These are phyloP conservation scores for Platycheirus albimanus DNA, from an alignment of 2,888 invertebrate genomes.

Conservation along the genomic window DNA sequence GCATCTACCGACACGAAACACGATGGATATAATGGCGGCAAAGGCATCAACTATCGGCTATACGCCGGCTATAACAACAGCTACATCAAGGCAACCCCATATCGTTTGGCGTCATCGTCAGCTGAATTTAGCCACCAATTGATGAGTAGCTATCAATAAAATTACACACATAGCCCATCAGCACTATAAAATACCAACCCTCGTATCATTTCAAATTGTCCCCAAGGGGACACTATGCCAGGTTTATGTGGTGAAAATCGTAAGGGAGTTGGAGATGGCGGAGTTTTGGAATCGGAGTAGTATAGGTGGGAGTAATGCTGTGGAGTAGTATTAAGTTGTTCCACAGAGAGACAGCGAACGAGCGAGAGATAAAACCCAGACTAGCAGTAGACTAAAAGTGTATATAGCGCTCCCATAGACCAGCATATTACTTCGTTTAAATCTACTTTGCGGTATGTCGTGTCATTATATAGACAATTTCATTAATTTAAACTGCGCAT, in stretches of 20 bases:
- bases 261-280: too few relatives aligned
- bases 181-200: constrained; percentile 63
- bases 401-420: constrained; percentile 57
- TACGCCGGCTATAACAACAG: too few relatives aligned
- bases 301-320: constrained; percentile 33
- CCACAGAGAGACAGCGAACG: too few relatives aligned
- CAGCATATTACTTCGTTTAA: constrained; percentile 73
- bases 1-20: constrained; percentile 5
- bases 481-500: constrained; percentile 72
- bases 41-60: background rate
- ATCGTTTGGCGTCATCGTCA: constrained; percentile 60
- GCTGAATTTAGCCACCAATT: constrained; percentile 72
- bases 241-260: constrained; percentile 72
- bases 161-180: constrained; percentile 71
- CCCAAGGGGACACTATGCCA: constrained; percentile 68
- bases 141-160: constrained; percentile 75
- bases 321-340: constrained; percentile 37
- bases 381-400: constrained; percentile 4
- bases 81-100: constrained; percentile 47
- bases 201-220: constrained; percentile 63
- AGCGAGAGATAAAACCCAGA: constrained; percentile 22
- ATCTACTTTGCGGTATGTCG: constrained; percentile 70
- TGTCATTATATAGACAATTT: constrained; percentile 71
- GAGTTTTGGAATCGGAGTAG: too few relatives aligned
- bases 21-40: constrained; percentile 19